Evolutionary conservation across 2,113 vertebrate genomes (phyloP).

Genomic region (Callipepla californica): DNA sequence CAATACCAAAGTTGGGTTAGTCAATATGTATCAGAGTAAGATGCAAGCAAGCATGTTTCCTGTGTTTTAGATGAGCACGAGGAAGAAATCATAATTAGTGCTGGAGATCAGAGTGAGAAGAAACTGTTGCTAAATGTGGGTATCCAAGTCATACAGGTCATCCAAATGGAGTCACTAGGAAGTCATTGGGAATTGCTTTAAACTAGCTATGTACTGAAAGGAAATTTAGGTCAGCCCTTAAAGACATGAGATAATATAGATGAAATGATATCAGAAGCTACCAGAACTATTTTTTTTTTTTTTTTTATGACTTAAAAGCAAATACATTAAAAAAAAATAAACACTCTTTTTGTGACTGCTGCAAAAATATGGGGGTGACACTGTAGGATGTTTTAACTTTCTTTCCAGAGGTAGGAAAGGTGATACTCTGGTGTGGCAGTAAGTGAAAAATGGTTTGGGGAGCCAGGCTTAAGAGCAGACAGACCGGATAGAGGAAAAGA

Average conservation of each 20-base stretch:
- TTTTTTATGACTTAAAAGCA: background rate
- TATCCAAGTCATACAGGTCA: background rate
- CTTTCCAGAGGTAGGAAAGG: background rate
- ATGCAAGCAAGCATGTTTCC: background rate
- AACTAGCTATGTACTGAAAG: background rate
- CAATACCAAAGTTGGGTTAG: background rate
- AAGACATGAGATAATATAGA: background rate
- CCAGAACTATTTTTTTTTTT: background rate
- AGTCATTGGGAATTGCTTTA: background rate
- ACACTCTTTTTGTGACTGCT: background rate
- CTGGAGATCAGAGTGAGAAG: background rate
- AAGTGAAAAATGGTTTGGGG: background rate
- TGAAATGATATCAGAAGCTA: background rate
- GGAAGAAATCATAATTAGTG: background rate
- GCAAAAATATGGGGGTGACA: background rate
- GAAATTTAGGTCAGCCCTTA: background rate
- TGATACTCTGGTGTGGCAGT: background rate
- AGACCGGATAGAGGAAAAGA: constrained; percentile 24
- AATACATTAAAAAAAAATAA: background rate
- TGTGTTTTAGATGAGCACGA: background rate
- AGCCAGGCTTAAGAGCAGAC: background rate
- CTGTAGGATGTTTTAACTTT: background rate
- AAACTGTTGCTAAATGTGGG: background rate
- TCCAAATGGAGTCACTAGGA: background rate
- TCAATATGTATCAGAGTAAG: background rate